Percentiles rank a stretch among this genome's conserved stretches.
phyloP scores from a whole-genome alignment of 2,113 vertebrate genomes.

The Spizaetus ornatus region DNA sequence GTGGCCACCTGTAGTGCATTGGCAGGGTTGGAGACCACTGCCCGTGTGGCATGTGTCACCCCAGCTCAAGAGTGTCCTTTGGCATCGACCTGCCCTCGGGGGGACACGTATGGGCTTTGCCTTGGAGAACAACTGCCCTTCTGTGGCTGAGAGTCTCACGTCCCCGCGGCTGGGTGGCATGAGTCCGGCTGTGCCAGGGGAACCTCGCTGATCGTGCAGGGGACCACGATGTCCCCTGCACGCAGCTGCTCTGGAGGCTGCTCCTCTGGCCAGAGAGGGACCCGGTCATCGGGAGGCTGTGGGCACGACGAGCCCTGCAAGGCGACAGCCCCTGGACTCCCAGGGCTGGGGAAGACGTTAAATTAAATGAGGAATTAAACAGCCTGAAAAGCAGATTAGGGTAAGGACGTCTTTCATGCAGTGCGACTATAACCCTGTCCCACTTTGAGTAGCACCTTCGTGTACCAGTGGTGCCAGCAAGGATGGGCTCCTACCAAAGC shows the following conservation, averaged over 20 bases:
- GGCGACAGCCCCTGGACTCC: background rate
- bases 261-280: background rate
- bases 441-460: background rate
- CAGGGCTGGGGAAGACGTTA: background rate
- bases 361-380: background rate
- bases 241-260: background rate
- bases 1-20: conserved; percentile 45
- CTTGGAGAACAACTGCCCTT: background rate
- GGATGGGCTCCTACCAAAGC: background rate
- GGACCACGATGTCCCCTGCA: background rate
- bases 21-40: background rate
- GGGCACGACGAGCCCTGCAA: background rate
- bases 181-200: background rate
- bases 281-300: background rate
- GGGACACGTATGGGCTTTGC: background rate
- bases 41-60: background rate
- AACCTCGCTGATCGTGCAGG: fast-evolving
- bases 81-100: background rate
- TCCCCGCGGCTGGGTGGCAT: background rate
- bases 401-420: background rate
- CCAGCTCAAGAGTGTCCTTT: background rate
- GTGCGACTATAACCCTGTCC: background rate
- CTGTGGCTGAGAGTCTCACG: background rate
- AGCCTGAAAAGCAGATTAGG: background rate
- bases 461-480: background rate